These are phyloP conservation scores for Orthosia incerta DNA, from an alignment of 2,888 invertebrate species.

Conservation along the genomic window DNA sequence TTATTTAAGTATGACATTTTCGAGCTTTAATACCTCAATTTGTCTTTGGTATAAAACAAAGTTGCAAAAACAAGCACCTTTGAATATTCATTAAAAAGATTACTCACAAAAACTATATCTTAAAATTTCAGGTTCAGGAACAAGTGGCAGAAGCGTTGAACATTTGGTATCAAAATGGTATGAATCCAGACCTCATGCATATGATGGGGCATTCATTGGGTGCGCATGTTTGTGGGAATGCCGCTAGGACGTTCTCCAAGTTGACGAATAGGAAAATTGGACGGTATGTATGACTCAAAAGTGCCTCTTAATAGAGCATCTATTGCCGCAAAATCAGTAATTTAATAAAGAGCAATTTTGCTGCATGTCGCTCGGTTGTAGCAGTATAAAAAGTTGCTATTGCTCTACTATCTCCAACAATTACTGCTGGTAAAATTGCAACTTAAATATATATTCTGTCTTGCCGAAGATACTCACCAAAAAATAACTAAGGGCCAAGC, in stretches of 20 bases:
- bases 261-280: not conserved
- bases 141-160: conserved; percentile 1
- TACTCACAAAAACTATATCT: not conserved
- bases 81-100: too few species aligned
- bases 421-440: too few species aligned
- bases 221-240: conserved; percentile 4
- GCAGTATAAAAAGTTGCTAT: too few species aligned
- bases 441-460: not conserved
- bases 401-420: not conserved
- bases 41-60: too few species aligned
- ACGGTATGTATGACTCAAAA: not conserved
- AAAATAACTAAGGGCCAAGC: not conserved
- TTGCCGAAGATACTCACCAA: not conserved
- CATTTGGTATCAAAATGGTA: not conserved
- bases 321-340: too few species aligned
- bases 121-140: conserved; percentile 2
- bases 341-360: too few species aligned
- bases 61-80: too few species aligned
- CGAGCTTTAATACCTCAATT: too few species aligned
- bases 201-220: conserved; percentile 14
- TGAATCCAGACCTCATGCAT: conserved; percentile 7
- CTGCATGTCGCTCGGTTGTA: too few species aligned
- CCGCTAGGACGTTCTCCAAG: not conserved
- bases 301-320: not conserved
- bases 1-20: too few species aligned